Percentiles rank a stretch among this genome's conserved stretches.
Conservation (phyloP, 2,113 vertebrate species). For the Bos javanicus region DNA sequence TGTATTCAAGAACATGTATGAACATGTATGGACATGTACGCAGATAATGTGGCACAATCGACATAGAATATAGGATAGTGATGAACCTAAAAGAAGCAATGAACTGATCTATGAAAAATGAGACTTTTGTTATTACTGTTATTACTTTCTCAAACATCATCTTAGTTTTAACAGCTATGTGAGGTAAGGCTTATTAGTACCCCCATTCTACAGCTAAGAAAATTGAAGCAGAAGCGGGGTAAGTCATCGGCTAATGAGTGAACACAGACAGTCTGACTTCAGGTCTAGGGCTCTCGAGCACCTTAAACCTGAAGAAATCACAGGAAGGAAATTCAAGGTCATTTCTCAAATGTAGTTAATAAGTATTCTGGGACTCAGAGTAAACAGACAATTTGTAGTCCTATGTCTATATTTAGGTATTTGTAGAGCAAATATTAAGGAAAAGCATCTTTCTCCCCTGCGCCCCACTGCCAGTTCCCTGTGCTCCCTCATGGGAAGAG, state of each 20-base stretch:
- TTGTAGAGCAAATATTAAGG: neutral
- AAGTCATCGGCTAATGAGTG: neutral
- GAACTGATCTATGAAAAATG: neutral
- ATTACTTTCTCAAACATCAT: neutral
- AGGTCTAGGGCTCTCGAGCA: neutral
- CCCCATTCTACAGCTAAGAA: neutral
- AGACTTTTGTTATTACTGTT: neutral
- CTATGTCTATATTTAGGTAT: neutral
- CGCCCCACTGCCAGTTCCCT: neutral
- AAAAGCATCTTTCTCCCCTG: neutral
- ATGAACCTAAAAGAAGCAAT: neutral
- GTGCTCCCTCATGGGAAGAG: neutral
- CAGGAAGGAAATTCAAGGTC: neutral
- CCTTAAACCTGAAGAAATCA: neutral
- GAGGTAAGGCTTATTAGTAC: neutral
- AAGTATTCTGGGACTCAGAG: neutral
- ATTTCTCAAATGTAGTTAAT: neutral
- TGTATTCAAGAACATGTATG: neutral
- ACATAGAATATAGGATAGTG: neutral
- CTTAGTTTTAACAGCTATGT: neutral
- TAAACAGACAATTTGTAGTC: neutral
- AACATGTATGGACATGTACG: neutral
- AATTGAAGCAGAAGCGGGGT: fast-evolving
- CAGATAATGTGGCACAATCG: neutral
- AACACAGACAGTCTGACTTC: neutral